Percentiles rank a stretch among this genome's conserved stretches.
phyloP scores from a whole-genome alignment of 2,888 invertebrate genomes.

The Heteropelma amictum region DNA sequence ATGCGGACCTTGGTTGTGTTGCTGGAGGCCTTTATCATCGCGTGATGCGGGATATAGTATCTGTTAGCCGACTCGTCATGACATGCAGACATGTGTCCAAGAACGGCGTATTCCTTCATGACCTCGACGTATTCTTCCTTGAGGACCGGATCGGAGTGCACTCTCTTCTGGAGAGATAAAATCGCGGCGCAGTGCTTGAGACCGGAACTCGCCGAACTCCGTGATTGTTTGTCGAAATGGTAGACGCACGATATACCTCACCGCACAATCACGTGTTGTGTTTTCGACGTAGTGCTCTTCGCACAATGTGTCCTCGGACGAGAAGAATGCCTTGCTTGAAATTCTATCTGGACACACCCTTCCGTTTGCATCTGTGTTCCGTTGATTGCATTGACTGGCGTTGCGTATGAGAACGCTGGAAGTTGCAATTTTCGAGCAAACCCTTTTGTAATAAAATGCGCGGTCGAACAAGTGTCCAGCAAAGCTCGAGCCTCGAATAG shows the following conservation, averaged over 20 bases:
- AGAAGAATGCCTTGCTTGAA: slow-evolving; percentile 10
- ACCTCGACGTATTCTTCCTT: slow-evolving; percentile 26
- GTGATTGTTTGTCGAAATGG: slow-evolving; percentile 26
- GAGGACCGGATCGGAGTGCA: slow-evolving; percentile 7
- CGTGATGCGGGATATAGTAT: slow-evolving; percentile 42
- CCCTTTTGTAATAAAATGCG: slow-evolving; percentile 24
- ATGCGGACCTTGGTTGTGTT: slow-evolving; percentile 22
- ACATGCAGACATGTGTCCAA: slow-evolving; percentile 28
- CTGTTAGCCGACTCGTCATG: slow-evolving; percentile 10
- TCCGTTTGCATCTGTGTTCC: slow-evolving; percentile 16
- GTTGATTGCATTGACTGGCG: slow-evolving; percentile 36
- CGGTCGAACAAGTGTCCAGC: slow-evolving; percentile 18
- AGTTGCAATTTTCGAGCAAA: slow-evolving; percentile 26
- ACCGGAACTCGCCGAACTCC: slow-evolving; percentile 36
- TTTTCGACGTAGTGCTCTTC: slow-evolving; percentile 29
- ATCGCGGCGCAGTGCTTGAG: slow-evolving; percentile 28
- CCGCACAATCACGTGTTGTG: slow-evolving; percentile 12
- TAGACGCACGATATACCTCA: slow-evolving; percentile 40
- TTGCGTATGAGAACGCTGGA: slow-evolving; percentile 2
- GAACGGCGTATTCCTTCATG: slow-evolving; percentile 26
- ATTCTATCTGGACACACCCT: slow-evolving; percentile 15
- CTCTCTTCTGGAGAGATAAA: slow-evolving; percentile 26
- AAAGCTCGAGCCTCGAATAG: slow-evolving; percentile 19
- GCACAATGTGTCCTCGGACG: slow-evolving; percentile 35
- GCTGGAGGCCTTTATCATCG: slow-evolving; percentile 35